Evolutionary conservation across 2,888 invertebrate genomes (phyloP).

Genomic region (Epistrophe eligans): DNA sequence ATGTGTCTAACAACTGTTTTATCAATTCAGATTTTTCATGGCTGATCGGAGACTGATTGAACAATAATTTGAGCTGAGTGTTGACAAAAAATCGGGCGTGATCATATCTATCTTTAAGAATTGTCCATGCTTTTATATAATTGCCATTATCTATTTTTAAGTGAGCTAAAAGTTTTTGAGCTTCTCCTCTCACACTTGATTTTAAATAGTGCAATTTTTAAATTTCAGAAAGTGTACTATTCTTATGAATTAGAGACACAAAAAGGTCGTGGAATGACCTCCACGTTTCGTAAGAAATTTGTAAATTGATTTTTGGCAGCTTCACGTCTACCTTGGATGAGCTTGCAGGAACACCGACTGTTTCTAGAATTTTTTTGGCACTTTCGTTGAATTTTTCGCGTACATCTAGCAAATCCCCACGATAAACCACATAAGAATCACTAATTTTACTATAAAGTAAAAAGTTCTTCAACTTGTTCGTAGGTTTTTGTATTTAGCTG

Average conservation of each 20-base stretch:
- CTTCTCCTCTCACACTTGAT: not conserved
- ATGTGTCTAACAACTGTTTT: slow-evolving; percentile 18
- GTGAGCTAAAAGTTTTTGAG: slow-evolving; percentile 9
- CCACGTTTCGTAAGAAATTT: not conserved
- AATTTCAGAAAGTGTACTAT: not conserved
- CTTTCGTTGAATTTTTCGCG: not conserved
- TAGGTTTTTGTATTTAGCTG: too few relatives aligned
- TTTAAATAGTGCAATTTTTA: not conserved
- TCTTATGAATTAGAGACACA: not conserved
- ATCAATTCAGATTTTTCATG: not conserved
- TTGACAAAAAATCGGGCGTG: slow-evolving; percentile 20
- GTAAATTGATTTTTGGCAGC: not conserved
- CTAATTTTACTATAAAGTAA: too few relatives aligned
- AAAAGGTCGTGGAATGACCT: not conserved
- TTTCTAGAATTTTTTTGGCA: not conserved
- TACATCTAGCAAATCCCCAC: too few relatives aligned
- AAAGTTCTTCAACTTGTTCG: too few relatives aligned
- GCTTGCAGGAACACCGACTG: not conserved
- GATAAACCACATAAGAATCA: too few relatives aligned
- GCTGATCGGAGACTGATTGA: slow-evolving; percentile 1
- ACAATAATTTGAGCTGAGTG: slow-evolving; percentile 16
- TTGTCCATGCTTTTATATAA: slow-evolving; percentile 13
- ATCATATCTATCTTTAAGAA: slow-evolving; percentile 18
- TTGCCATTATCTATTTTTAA: slow-evolving; percentile 9
- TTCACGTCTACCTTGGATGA: not conserved